Percentiles rank a stretch among this genome's conserved stretches.
These are phyloP conservation scores for Oryctes rhinoceros DNA, from an alignment of 1,140 invertebrate genomes.

Conservation along the genomic window DNA sequence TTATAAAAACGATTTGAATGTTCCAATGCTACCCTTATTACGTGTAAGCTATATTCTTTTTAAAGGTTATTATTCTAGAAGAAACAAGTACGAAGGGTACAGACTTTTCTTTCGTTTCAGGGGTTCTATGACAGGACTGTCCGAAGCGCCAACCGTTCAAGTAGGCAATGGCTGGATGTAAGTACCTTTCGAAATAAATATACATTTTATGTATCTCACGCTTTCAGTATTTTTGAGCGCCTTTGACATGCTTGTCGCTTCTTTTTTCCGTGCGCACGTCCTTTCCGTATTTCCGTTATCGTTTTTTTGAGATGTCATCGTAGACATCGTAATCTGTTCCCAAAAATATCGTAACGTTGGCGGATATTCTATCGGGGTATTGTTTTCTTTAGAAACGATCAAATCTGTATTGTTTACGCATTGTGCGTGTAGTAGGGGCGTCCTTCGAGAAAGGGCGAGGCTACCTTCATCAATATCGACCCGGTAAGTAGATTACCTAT, in stretches of 20 bases:
- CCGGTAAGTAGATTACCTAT: neutral
- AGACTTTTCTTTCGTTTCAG: conserved; percentile 43
- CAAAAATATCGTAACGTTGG: neutral
- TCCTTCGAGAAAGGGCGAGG: neutral
- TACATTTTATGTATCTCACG: neutral
- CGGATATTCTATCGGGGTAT: neutral
- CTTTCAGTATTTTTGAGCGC: neutral
- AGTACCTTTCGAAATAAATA: conserved; percentile 37
- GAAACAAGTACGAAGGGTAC: neutral
- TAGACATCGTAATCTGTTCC: neutral
- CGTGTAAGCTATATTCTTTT: neutral
- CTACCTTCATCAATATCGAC: conserved; percentile 5
- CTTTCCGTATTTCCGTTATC: neutral
- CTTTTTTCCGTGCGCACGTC: neutral
- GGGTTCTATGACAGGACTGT: conserved; percentile 46
- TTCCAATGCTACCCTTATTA: neutral
- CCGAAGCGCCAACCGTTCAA: conserved; percentile 45
- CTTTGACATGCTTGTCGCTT: conserved; percentile 20
- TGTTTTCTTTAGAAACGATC: neutral
- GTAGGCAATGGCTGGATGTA: conserved; percentile 48
- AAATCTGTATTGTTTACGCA: neutral
- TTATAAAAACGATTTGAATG: no score
- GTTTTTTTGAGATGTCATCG: neutral
- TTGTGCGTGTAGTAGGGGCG: neutral
- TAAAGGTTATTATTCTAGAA: neutral